A percentile compares a stretch with the other conserved stretches of the same genome.
These are phyloP conservation scores for Sarcophaga carnaria DNA, from an alignment of 2,888 invertebrate genomes.

Conservation along the genomic window DNA sequence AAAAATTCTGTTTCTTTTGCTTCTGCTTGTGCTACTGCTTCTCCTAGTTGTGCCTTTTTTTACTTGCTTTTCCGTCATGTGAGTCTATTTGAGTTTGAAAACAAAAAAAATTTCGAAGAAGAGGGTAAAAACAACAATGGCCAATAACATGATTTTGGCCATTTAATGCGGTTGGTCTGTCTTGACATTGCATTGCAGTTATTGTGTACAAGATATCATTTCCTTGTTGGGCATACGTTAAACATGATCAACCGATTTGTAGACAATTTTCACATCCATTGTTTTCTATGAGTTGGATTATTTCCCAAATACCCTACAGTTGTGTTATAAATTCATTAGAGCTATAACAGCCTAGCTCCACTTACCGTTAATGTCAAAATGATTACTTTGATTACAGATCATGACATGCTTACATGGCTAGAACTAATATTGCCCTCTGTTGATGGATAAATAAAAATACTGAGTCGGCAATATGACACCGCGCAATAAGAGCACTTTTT, in stretches of 20 bases:
- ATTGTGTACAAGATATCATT: slow-evolving; percentile 51
- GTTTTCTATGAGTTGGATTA: not conserved
- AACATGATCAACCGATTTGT: slow-evolving; percentile 31
- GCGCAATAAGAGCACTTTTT: too few relatives aligned
- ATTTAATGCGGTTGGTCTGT: slow-evolving; percentile 24
- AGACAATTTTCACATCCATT: not conserved
- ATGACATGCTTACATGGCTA: too few relatives aligned
- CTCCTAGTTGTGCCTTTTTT: not conserved
- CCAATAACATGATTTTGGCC: slow-evolving; percentile 47
- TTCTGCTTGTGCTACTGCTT: slow-evolving; percentile 10
- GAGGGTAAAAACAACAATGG: slow-evolving; percentile 14
- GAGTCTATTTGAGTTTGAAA: slow-evolving; percentile 16
- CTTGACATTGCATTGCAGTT: slow-evolving; percentile 52
- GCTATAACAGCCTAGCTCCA: too few relatives aligned
- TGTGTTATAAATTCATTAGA: not conserved
- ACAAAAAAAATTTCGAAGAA: slow-evolving; percentile 2
- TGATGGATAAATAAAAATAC: too few relatives aligned
- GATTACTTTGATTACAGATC: too few relatives aligned
- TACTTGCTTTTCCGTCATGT: slow-evolving; percentile 44
- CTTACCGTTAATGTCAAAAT: too few relatives aligned
- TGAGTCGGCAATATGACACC: too few relatives aligned
- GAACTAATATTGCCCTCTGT: too few relatives aligned
- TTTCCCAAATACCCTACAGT: not conserved
- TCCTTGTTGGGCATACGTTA: slow-evolving; percentile 59
- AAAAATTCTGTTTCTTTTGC: slow-evolving; percentile 34